phyloP scores from a whole-genome alignment of 2,113 vertebrate genomes.

The Gulo gulo region DNA sequence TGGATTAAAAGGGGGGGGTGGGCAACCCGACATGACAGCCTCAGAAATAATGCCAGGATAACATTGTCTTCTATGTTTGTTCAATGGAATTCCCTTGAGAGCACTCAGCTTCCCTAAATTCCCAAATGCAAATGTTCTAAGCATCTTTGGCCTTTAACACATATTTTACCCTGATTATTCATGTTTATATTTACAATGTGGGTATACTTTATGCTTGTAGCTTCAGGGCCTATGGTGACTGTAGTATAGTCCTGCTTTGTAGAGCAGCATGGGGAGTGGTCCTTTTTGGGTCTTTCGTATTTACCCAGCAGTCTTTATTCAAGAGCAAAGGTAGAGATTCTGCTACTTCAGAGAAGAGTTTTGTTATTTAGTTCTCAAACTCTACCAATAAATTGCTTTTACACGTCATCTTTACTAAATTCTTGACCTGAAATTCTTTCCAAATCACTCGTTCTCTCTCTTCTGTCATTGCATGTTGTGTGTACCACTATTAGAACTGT shows the following conservation, averaged over 20 bases:
- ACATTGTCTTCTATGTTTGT: background rate
- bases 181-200: background rate
- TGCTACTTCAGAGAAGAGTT: background rate
- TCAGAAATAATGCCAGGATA: background rate
- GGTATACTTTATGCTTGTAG: background rate
- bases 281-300: background rate
- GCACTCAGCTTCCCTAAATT: background rate
- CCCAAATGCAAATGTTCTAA: background rate
- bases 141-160: background rate
- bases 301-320: background rate
- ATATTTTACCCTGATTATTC: background rate
- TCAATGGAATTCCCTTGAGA: background rate
- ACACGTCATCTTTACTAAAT: background rate
- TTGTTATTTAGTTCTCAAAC: background rate
- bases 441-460: background rate
- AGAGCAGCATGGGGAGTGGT: background rate
- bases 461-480: background rate
- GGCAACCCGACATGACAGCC: background rate
- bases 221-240: rapidly evolving
- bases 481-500: background rate
- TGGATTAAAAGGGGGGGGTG: background rate
- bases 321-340: background rate
- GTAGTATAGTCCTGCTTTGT: background rate
- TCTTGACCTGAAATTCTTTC: background rate
- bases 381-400: background rate